These are phyloP conservation scores for Amaurobius ferox DNA, from an alignment of 2,888 invertebrate genomes.

Conservation along the genomic window DNA sequence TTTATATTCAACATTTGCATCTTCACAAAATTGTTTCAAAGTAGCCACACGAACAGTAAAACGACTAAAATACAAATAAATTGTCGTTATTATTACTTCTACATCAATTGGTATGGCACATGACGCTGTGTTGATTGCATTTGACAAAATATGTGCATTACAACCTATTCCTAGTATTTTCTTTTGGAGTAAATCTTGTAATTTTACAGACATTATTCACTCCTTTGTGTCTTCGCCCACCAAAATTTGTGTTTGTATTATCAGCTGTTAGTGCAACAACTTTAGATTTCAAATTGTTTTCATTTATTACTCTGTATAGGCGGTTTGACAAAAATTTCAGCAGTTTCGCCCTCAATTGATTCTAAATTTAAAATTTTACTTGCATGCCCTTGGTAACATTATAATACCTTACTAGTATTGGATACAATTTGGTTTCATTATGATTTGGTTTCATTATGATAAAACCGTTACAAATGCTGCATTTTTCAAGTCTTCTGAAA, in stretches of 20 bases:
- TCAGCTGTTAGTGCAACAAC: slow-evolving; percentile 4
- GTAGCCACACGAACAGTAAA: no score
- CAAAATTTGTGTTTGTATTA: slow-evolving; percentile 22
- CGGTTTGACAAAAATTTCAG: slow-evolving; percentile 12
- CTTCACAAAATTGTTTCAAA: slow-evolving; percentile 27
- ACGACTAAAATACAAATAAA: slow-evolving; percentile 19
- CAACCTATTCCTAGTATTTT: slow-evolving; percentile 15
- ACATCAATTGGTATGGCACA: slow-evolving; percentile 20
- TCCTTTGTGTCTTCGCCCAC: slow-evolving; percentile 16
- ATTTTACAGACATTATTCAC: slow-evolving; percentile 28
- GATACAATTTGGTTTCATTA: slow-evolving; percentile 18
- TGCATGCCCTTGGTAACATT: neutral
- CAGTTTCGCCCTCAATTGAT: neutral
- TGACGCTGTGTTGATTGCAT: slow-evolving; percentile 27
- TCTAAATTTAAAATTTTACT: neutral
- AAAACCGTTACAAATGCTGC: neutral
- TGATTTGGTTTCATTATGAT: neutral
- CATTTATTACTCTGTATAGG: slow-evolving; percentile 8
- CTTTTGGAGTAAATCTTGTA: slow-evolving; percentile 28
- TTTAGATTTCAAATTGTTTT: slow-evolving; percentile 28
- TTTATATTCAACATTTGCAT: slow-evolving; percentile 13
- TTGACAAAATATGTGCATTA: slow-evolving; percentile 36
- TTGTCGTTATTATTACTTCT: slow-evolving; percentile 26
- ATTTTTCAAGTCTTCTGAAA: slow-evolving; percentile 20
- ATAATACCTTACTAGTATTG: slow-evolving; percentile 32